These are phyloP conservation scores for Brachyalestes nurse DNA, from an alignment of 2,797 vertebrate species.

Conservation along the genomic window DNA sequence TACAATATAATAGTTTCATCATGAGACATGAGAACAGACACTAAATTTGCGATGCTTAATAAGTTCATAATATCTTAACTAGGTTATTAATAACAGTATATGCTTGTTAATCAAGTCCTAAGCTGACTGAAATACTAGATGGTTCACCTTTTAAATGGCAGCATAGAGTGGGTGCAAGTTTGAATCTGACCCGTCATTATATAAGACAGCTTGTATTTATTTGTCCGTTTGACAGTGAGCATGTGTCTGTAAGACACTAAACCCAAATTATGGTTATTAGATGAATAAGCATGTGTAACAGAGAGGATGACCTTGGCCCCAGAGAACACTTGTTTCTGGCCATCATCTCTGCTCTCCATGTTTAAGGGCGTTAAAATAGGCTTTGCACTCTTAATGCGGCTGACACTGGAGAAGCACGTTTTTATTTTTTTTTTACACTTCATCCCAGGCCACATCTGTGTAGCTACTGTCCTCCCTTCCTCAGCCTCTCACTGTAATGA, in stretches of 20 bases:
- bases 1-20: too few relatives aligned
- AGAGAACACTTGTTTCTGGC: background rate
- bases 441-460: background rate
- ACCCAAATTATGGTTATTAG: background rate
- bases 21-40: too few relatives aligned
- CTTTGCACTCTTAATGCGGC: background rate
- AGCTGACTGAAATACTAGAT: background rate
- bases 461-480: background rate
- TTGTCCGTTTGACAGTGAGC: background rate
- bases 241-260: background rate
- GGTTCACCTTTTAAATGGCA: conserved; percentile 3
- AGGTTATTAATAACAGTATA: background rate
- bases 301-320: background rate
- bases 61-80: too few relatives aligned
- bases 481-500: too few relatives aligned
- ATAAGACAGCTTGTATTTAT: background rate
- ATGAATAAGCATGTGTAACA: background rate
- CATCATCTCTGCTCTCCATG: background rate
- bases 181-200: background rate
- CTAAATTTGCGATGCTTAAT: too few relatives aligned
- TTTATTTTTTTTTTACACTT: conserved; percentile 15
- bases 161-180: background rate
- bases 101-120: background rate
- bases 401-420: background rate
- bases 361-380: background rate